These are phyloP conservation scores for Drosophila melanogaster DNA, from an alignment of 1,140 invertebrate genomes.

Conservation along the genomic window Release_6_plus_ISO1_MT NT_037436.4:19776501-19777000, in stretches of 20 bases:
- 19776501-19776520: conserved; percentile 21
- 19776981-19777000: no score
- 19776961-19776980: no score
- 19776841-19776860: not conserved
- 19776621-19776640: not conserved
- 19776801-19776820: not conserved
- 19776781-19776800: no score
- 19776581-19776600: not conserved
- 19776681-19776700: no score
- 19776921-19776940: no score
- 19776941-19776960: no score
- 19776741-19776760: not conserved
- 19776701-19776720: no score
- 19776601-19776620: not conserved
- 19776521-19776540: conserved; percentile 21
- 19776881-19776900: not conserved
- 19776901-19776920: no score
- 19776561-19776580: conserved; percentile 5
- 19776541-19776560: not conserved
- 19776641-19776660: not conserved
- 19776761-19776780: not conserved
- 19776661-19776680: no score
- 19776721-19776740: not conserved
- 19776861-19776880: not conserved
- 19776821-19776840: not conserved